Evolutionary conservation across 1,140 invertebrate genomes (phyloP).

Genomic region (Zaprionus inermis): DNA sequence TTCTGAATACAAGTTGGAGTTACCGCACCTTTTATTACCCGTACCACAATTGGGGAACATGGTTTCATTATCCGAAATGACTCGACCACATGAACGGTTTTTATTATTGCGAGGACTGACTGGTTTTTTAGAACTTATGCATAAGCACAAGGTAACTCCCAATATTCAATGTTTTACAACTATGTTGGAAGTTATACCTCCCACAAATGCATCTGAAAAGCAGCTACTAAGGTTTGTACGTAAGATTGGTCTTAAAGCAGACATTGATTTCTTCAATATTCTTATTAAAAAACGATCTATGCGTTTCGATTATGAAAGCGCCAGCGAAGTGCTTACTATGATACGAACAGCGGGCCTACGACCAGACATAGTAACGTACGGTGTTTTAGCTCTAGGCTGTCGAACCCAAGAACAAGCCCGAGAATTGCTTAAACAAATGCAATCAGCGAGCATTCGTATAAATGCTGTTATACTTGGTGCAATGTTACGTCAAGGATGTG

Average conservation of each 20-base stretch:
- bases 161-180: slow-evolving; percentile 92
- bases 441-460: slow-evolving; percentile 87
- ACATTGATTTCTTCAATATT: slow-evolving; percentile 94
- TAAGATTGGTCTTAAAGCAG: slow-evolving; percentile 86
- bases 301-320: slow-evolving; percentile 87
- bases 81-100: slow-evolving; percentile 88
- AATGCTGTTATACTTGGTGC: slow-evolving; percentile 90
- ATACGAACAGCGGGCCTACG: slow-evolving; percentile 87
- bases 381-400: slow-evolving; percentile 92
- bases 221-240: slow-evolving; percentile 87
- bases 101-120: slow-evolving; percentile 91
- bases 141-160: slow-evolving; percentile 87
- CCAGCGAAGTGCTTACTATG: slow-evolving; percentile 87
- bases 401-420: slow-evolving; percentile 86
- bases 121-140: slow-evolving; percentile 91
- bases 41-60: slow-evolving; percentile 86
- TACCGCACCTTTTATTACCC: slow-evolving; percentile 87
- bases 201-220: slow-evolving; percentile 88
- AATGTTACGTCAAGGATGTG: slow-evolving; percentile 87
- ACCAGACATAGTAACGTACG: slow-evolving; percentile 93
- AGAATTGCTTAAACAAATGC: slow-evolving; percentile 89
- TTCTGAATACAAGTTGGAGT: slow-evolving; percentile 28
- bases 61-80: slow-evolving; percentile 86
- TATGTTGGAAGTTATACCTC: slow-evolving; percentile 89
- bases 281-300: slow-evolving; percentile 92